These are phyloP conservation scores for Petrosia ficiformis DNA, from an alignment of 37 sponge, comb jelly and placozoan genomes.

Conservation along the genomic window DNA sequence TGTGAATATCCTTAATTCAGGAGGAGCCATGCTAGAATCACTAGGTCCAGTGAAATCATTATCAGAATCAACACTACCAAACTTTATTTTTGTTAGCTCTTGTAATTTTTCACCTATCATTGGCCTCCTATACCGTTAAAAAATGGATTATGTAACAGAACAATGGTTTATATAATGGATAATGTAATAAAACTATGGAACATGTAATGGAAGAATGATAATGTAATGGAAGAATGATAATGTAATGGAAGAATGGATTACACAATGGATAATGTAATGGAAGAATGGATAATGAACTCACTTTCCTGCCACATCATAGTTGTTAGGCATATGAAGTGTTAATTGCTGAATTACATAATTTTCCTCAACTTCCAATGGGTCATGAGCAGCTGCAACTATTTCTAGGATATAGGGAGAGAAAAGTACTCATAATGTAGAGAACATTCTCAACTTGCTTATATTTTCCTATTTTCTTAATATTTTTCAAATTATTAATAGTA, in stretches of 20 bases:
- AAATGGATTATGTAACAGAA: not conserved
- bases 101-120: slow-evolving; percentile 15
- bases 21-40: slow-evolving; percentile 16
- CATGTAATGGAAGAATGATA: not conserved
- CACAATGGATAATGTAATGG: not conserved
- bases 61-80: slow-evolving; percentile 51
- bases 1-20: too few relatives aligned
- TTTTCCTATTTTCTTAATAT: too few relatives aligned
- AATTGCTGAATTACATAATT: slow-evolving; percentile 44
- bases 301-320: slow-evolving; percentile 15
- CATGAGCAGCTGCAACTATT: slow-evolving; percentile 21
- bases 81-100: slow-evolving; percentile 47
- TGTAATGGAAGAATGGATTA: not conserved
- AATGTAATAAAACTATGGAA: not conserved
- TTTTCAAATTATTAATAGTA: too few relatives aligned
- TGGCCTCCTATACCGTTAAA: slow-evolving; percentile 22
- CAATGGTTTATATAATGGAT: not conserved
- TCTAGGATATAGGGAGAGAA: slow-evolving; percentile 10
- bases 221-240: not conserved
- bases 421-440: not conserved
- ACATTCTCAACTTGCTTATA: not conserved
- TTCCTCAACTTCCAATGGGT: slow-evolving; percentile 62
- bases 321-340: slow-evolving; percentile 18
- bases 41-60: slow-evolving; percentile 10
- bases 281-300: not conserved